phyloP scores from a whole-genome alignment of 1,140 invertebrate genomes.

The Carposina sasakii region DNA sequence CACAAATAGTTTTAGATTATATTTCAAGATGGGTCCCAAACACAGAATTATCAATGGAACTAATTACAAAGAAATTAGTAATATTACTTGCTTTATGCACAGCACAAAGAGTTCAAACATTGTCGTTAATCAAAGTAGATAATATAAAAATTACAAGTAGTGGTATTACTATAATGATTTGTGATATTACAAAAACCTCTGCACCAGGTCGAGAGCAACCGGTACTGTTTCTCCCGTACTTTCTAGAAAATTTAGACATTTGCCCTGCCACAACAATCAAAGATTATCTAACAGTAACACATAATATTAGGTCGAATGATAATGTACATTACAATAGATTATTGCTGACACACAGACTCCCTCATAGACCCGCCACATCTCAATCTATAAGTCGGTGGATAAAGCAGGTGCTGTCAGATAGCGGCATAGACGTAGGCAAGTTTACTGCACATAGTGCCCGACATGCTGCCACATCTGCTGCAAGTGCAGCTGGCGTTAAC shows the following conservation, averaged over 20 bases:
- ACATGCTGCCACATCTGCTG: constrained; percentile 26
- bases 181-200: constrained; percentile 18
- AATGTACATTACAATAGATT: neutral
- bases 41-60: constrained; percentile 13
- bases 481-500: constrained; percentile 15
- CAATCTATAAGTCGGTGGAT: constrained; percentile 16
- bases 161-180: constrained; percentile 5
- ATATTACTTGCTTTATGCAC: constrained; percentile 25
- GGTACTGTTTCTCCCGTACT: constrained; percentile 11
- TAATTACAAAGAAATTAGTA: constrained; percentile 20
- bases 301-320: constrained; percentile 2
- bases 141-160: constrained; percentile 2
- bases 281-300: constrained; percentile 12
- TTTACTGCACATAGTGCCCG: constrained; percentile 29
- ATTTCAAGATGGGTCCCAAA: constrained; percentile 9
- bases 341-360: constrained; percentile 6
- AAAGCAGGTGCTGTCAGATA: constrained; percentile 10
- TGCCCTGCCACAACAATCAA: constrained; percentile 9
- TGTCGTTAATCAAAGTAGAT: constrained; percentile 20
- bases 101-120: constrained; percentile 16
- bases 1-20: constrained; percentile 24
- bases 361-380: constrained; percentile 1
- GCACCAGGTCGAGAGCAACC: constrained; percentile 12
- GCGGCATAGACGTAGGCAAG: constrained; percentile 20
- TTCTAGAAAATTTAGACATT: constrained; percentile 8